Evolutionary conservation across 1,140 invertebrate genomes (phyloP), one percentile per base, ranked within the genome.

Genomic region (Subanguina moxae): DNA sequence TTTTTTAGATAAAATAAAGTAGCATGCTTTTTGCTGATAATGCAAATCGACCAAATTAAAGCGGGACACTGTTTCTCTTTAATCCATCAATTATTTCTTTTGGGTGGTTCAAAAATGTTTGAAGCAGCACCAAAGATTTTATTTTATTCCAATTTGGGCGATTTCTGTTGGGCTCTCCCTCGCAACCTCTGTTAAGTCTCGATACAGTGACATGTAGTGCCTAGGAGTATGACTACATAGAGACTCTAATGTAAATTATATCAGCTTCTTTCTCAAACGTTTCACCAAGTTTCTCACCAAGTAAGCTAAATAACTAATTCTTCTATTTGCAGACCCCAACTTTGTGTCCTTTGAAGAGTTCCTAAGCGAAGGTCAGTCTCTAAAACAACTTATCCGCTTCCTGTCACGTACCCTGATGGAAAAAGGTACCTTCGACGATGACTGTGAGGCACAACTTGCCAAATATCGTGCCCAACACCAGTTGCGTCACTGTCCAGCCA

Each of bases 391-490:
- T n/a, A 57, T 78, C 23, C 75, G 70, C 1, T 43, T 42, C 17
- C 25, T 72, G 21, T 25, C 76, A 13, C 43, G 62, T 19, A 74
- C 75, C 13, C 46, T 74, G 43, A 59, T 43, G 32, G 68, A 74
- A n/a, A 78, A 63, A 38, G 73, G 73, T 21, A 71, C 62, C 13
- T 78, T 74, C n/a, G 76, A 74, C 59, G 64, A 42, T 1, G 57
- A 63, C 1, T 61, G 66, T 27, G 73, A 74, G n/a, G 19, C 30
- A 7, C 48, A 52, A 43, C 23, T 74, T n/a, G 28, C n/a, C 9
- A 57, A 48, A 1, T 74, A 76, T 64, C 76, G 76, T n/a, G 32
- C 32, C 25, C 28, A 45, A 56, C 58, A 67, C n/a, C 56, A 66
- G 38, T 30, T 45, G 63, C 19, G 32, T 57, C 42, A 68, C 23